A percentile compares a stretch with the other conserved stretches of the same genome.
These are phyloP conservation scores for Neogale vison DNA, from an alignment of 2,113 vertebrate genomes.

Conservation along the genomic window DNA sequence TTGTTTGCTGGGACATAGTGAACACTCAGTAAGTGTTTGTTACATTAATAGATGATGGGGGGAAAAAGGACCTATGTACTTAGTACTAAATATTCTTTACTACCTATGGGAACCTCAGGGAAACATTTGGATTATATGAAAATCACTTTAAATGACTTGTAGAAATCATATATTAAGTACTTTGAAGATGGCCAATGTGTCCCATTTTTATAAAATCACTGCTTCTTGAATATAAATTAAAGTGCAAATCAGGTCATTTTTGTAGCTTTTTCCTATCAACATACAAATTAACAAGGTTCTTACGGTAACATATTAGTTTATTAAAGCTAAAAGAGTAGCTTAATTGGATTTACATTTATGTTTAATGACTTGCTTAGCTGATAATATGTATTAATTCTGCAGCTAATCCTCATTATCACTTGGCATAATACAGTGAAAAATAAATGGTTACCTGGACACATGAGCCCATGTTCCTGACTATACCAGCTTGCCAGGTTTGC, in stretches of 20 bases:
- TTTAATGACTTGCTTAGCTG: constrained; percentile 57
- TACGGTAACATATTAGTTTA: constrained; percentile 20
- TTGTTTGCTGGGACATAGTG: neutral
- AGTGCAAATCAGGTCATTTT: constrained; percentile 66
- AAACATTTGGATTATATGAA: constrained; percentile 22
- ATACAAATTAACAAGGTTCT: constrained; percentile 51
- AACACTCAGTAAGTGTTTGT: neutral
- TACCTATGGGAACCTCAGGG: neutral
- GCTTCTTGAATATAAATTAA: constrained; percentile 60
- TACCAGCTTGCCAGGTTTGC: neutral
- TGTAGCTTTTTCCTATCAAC: neutral
- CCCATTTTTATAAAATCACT: constrained; percentile 60
- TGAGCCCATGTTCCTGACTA: neutral
- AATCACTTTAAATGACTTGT: constrained; percentile 40
- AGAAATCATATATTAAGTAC: constrained; percentile 49
- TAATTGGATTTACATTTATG: constrained; percentile 55
- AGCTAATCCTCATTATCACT: constrained; percentile 1
- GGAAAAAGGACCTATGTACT: neutral
- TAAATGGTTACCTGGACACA: neutral
- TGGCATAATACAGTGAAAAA: neutral
- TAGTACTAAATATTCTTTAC: neutral
- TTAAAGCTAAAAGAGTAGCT: constrained; percentile 39
- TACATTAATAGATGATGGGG: neutral
- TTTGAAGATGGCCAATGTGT: constrained; percentile 25
- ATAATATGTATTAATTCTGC: constrained; percentile 15